Evolutionary conservation across 1,140 invertebrate genomes (phyloP), one percentile per base, ranked within the genome.

Genomic region (Temnothorax longispinosus): DNA sequence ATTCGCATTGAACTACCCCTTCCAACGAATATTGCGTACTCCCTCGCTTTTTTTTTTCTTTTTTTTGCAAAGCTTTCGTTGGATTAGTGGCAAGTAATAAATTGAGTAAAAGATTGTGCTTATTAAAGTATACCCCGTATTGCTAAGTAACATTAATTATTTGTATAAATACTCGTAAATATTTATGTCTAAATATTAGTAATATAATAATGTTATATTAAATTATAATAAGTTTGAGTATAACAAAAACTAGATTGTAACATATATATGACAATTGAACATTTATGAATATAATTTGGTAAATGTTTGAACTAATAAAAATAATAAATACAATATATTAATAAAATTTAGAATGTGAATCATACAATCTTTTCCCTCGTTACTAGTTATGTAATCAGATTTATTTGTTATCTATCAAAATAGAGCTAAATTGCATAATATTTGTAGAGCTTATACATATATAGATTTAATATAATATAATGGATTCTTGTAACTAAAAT

Each of bases 1-100:
- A 91, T 91, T 88, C 89, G 50, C 71, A 74, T 54, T 62, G 44
- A 90, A 86, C 74, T 76, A 54, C 62, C 47, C 77, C 50, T 58
- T 54, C 35, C 52, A 44, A 58, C 41, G 77, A 86, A 80, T 75
- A 77, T 91, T 81, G 56, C 62, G 7, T 58, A 84, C 82, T 85
- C 62, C 56, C 2, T 58, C 62, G 47, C 32, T 80, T 27, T n/a
- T 41, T 3, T 67, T 15, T 18, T 13, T 18, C 44, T 32, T 21
- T 27, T 27, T 27, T 27, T 27, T 27, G 1, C 5, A 13, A 27
- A 78, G 32, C 64, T 88, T 85, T 21, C 44, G 64, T 75, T 77
- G 50, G 13, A 60, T 75, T 50, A 56, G 38, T 62, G 44, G 54
- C 13, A 11, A 82, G 18, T 38, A 58, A 75, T 60, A 69, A n/a